Evolutionary conservation across 1,140 invertebrate species (phyloP).

Genomic region (Camponotus pennsylvanicus): DNA sequence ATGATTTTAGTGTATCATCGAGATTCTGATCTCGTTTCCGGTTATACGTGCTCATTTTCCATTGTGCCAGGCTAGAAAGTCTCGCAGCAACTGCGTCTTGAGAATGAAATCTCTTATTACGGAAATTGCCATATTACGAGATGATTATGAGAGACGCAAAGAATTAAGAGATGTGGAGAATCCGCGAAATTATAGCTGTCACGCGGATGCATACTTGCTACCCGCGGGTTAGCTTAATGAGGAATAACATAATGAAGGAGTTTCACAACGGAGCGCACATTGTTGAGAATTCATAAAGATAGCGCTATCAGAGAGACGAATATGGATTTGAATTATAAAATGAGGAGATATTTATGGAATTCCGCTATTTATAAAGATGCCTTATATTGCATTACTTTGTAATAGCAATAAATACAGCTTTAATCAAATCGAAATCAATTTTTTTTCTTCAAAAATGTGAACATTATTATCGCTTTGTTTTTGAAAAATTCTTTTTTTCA

Average conservation of each 20-base stretch:
- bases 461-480: not conserved
- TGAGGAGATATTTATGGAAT: not conserved
- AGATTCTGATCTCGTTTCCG: not conserved
- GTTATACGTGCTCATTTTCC: not conserved
- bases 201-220: not conserved
- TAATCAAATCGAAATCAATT: not conserved
- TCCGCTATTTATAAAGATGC: not conserved
- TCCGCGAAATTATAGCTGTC: constrained; percentile 35
- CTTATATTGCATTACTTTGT: too few species aligned
- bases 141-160: not conserved
- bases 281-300: not conserved
- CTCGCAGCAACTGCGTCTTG: not conserved
- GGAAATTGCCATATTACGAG: not conserved
- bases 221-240: constrained; percentile 3
- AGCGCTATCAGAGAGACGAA: not conserved
- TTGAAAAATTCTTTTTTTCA: not conserved
- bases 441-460: not conserved
- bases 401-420: too few species aligned
- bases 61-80: not conserved
- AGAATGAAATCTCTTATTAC: constrained; percentile 14
- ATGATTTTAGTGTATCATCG: not conserved
- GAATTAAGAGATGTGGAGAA: constrained; percentile 14
- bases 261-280: not conserved
- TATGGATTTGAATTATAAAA: not conserved
- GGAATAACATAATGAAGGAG: not conserved